Evolutionary conservation across 1,140 invertebrate genomes (phyloP), one percentile per base, ranked within the genome.

Genomic region (Mactra quadrangularis): DNA sequence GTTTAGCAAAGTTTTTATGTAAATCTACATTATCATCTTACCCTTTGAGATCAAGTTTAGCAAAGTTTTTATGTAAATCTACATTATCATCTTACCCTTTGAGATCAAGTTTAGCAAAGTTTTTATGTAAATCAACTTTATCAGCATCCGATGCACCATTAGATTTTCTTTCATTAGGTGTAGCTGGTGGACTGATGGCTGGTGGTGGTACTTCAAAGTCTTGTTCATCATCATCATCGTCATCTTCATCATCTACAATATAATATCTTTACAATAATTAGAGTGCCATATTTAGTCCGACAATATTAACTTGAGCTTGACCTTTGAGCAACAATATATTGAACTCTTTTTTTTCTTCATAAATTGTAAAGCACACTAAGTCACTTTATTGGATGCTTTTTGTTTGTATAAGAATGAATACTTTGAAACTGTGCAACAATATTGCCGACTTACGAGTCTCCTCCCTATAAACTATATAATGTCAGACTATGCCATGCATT

Each of bases 171-270:
- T 62, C 72, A 17, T 31, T 60, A 17, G 72, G 57, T 62, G 55
- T 62, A 38, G 57, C 35, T n/a, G 72, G 72, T 25, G 72, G 72
- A 76, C 72, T 76, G 27, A 47, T 31, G 15, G 45, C 27, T 19
- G 72, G 72, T 25, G 72, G 72, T 29, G 57, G 53, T 25, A 35
- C 31, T 47, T 60, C 72, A 76, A 76, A 76, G 47, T 60, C 57
- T 25, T 76, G 38, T 11, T 75, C 71, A 47, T 76, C 72, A 9
- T 76, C 72, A n/a, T 76, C 72, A n/a, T 76, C 72, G 41, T 62
- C 72, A 76, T 76, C 72, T 9, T 76, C 72, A n/a, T 76, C 72
- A 50, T 47, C 55, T n/a, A 55, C 50, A 57, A 55, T 55, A 55
- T 15, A 15, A 41, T 41, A n/a, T n/a, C n/a, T n/a, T n/a, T n/a